phyloP scores from a whole-genome alignment of 2,797 vertebrate species.

The Liparis tanakae region DNA sequence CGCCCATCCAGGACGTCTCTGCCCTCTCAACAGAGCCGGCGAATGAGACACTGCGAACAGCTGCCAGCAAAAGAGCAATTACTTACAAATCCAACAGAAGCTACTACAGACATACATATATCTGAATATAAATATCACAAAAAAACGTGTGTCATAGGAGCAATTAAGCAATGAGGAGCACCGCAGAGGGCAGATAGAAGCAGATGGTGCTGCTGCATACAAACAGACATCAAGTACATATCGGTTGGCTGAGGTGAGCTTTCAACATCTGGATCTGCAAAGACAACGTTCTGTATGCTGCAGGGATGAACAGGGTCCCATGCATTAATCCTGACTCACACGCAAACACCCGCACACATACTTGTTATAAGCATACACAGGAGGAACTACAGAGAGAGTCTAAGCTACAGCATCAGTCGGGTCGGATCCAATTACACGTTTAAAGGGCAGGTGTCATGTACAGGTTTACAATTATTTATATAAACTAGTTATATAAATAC shows the following conservation, averaged over 20 bases:
- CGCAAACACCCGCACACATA: conserved; percentile 22
- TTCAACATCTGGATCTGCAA: conserved; percentile 59
- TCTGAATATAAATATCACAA: conserved; percentile 17
- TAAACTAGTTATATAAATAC: conserved; percentile 59
- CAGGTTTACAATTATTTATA: conserved; percentile 49
- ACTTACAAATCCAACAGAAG: conserved; percentile 38
- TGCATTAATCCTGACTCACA: conserved; percentile 51
- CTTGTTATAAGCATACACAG: conserved; percentile 20
- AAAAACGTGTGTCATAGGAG: conserved; percentile 47
- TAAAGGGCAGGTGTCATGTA: conserved; percentile 34
- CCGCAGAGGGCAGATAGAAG: conserved; percentile 54
- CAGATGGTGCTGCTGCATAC: conserved; percentile 54
- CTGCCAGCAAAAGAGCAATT: conserved; percentile 63
- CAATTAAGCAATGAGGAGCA: conserved; percentile 65
- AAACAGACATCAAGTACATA: conserved; percentile 50
- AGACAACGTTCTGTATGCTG: conserved; percentile 39
- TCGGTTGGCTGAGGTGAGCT: conserved; percentile 28
- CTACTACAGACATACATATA: conserved; percentile 25
- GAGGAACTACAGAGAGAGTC: conserved; percentile 23
- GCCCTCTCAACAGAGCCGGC: conserved; percentile 73
- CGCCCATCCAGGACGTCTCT: conserved; percentile 81
- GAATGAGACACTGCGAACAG: conserved; percentile 83
- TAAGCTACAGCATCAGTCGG: conserved; percentile 29
- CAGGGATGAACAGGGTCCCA: conserved; percentile 43
- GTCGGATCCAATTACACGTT: conserved; percentile 30